phyloP scores from a whole-genome alignment of 2,888 invertebrate species.

The Cantharis nigra region DNA sequence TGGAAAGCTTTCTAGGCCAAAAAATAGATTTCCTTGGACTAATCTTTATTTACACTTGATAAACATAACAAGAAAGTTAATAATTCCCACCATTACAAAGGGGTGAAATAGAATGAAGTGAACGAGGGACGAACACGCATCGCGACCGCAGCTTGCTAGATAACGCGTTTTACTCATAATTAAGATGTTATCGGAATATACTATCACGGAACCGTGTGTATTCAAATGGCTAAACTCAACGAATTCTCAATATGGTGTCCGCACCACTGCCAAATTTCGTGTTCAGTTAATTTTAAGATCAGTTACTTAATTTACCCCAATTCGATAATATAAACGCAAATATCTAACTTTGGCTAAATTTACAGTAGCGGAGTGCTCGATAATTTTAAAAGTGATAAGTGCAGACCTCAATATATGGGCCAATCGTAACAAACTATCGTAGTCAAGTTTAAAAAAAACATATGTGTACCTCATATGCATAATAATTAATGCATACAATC shows the following conservation, averaged over 20 bases:
- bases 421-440: too few species aligned
- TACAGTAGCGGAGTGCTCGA: background rate
- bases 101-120: constrained; percentile 44
- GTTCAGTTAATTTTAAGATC: constrained; percentile 26
- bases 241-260: constrained; percentile 54
- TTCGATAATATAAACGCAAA: constrained; percentile 6
- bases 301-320: background rate
- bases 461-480: background rate
- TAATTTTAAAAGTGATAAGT: background rate
- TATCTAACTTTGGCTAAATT: constrained; percentile 2
- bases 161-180: constrained; percentile 58
- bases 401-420: background rate
- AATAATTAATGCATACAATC: background rate
- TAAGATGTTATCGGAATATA: constrained; percentile 53
- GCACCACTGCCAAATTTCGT: constrained; percentile 23
- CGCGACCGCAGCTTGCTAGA: constrained; percentile 53
- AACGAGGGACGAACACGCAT: constrained; percentile 52
- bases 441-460: background rate
- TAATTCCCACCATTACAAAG: constrained; percentile 23
- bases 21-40: background rate
- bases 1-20: background rate
- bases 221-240: constrained; percentile 51
- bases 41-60: constrained; percentile 24
- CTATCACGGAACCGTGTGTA: constrained; percentile 52
- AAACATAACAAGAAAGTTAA: constrained; percentile 24